Conservation (phyloP, 1,140 invertebrate genomes). For the Leptinotarsa defecta region DNA sequence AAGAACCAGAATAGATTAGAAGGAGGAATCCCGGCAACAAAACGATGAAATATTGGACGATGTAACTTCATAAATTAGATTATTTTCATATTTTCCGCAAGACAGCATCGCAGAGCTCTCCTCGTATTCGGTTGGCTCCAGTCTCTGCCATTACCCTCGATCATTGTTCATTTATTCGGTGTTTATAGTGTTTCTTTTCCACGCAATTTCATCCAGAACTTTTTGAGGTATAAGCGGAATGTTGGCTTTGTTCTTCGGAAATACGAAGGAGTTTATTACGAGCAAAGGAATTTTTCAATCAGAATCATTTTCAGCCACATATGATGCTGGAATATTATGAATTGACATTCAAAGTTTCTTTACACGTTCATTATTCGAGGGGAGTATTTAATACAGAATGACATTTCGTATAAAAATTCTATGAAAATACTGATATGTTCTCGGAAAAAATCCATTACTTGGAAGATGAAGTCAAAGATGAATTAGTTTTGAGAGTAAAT, state of each 20-base stretch:
- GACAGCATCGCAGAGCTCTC: conserved; percentile 14
- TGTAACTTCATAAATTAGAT: conserved; percentile 44
- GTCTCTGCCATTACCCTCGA: conserved; percentile 43
- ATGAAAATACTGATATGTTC: too few species aligned
- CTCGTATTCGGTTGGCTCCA: conserved; percentile 38
- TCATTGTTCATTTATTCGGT: conserved; percentile 45
- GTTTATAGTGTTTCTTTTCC: conserved; percentile 49
- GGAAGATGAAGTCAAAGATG: too few species aligned
- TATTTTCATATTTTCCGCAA: conserved; percentile 39
- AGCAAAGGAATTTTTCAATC: background rate
- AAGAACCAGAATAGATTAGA: conserved; percentile 35
- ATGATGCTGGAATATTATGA: too few species aligned
- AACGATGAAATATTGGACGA: conserved; percentile 38
- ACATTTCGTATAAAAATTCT: too few species aligned
- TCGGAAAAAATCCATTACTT: too few species aligned
- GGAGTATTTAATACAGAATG: too few species aligned
- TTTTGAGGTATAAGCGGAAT: background rate
- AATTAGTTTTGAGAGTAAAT: too few species aligned
- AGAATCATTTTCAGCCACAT: too few species aligned
- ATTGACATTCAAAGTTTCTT: too few species aligned
- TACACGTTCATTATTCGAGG: too few species aligned
- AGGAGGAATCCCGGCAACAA: conserved; percentile 31
- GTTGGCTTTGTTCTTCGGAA: background rate
- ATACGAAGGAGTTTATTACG: background rate
- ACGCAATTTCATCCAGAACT: conserved; percentile 45